Evolutionary conservation across 2,888 invertebrate genomes (phyloP), one percentile per base, ranked within the genome.

Genomic region (Scaptomyza cyrtandrae): DNA sequence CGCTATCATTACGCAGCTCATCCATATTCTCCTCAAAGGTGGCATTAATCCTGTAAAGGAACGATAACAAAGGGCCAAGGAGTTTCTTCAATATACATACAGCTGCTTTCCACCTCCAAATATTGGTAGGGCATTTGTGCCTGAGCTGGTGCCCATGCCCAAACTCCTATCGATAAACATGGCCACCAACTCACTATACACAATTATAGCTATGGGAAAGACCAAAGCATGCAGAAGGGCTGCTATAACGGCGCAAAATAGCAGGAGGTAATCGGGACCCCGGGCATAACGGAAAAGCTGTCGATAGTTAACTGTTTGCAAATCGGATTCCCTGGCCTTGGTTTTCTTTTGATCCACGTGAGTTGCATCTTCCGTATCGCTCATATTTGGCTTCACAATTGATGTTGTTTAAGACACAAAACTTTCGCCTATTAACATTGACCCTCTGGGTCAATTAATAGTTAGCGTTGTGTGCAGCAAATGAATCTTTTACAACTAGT

Each of bases 131-230:
- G 94, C 92, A 44, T 92, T 78, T 3, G 95, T 95, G 3, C 90
- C 89, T 0, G 93, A 93, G 31, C 94, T 94, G 10, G 93, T 93
- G n/a, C 94, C 94, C 5, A 87, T 91, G 89, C 92, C 93, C 60
- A 93, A 91, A 6, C 94, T 94, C 14, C 95, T 92, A 91, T 95
- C 94, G 72, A 95, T 94, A 75, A 96, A 93, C 68, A 95, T 92
- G 14, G 95, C 93, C 2, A 95, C 94, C 90, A 95, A 93, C 91
- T 95, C 95, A 78, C 95, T 95, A 90, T 96, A 96, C 10, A 95
- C 92, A 75, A 96, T 94, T 31, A 95, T 94, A 37, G 94, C 94
- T 19, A 94, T 89, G 1, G 96, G 96, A 86, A 95, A 83, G 43
- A 94, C 94, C 45, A 94, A 87, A 5, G 95, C 94, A 86, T 94